Evolutionary conservation across 1,140 invertebrate genomes (phyloP).

Genomic region (Magallana gigas): DNA sequence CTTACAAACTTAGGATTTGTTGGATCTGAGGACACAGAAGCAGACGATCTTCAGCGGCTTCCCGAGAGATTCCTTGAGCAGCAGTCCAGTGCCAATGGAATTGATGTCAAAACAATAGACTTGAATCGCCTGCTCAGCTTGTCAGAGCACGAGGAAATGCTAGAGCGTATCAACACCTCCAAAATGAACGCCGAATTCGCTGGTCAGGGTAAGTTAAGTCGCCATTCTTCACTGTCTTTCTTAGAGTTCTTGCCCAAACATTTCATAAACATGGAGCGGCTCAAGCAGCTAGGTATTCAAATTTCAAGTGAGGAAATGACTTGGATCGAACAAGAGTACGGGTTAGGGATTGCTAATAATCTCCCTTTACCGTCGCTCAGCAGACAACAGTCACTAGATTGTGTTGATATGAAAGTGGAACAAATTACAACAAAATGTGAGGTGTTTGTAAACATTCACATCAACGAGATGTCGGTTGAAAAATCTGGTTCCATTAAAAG

Average conservation of each 20-base stretch:
- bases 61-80: conserved; percentile 60
- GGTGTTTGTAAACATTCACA: background rate
- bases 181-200: conserved; percentile 26
- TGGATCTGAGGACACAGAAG: background rate
- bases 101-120: conserved; percentile 38
- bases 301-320: background rate
- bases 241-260: conserved; percentile 50
- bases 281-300: background rate
- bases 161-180: conserved; percentile 21
- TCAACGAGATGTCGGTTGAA: conserved; percentile 10
- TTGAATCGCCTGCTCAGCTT: conserved; percentile 40
- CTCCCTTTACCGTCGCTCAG: background rate
- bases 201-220: conserved; percentile 49
- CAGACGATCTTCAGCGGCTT: conserved; percentile 50
- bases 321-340: background rate
- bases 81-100: conserved; percentile 37
- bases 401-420: conserved; percentile 9
- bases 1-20: conserved; percentile 62
- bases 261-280: conserved; percentile 32
- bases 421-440: conserved; percentile 13
- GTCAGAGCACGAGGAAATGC: conserved; percentile 33
- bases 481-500: conserved; percentile 8
- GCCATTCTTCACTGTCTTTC: conserved; percentile 31
- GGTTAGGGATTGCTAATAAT: background rate
- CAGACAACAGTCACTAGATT: background rate